A percentile compares a stretch with the other conserved stretches of the same genome.
Conservation (phyloP, 2,113 vertebrate species). For the Dipodomys stephensi region DNA sequence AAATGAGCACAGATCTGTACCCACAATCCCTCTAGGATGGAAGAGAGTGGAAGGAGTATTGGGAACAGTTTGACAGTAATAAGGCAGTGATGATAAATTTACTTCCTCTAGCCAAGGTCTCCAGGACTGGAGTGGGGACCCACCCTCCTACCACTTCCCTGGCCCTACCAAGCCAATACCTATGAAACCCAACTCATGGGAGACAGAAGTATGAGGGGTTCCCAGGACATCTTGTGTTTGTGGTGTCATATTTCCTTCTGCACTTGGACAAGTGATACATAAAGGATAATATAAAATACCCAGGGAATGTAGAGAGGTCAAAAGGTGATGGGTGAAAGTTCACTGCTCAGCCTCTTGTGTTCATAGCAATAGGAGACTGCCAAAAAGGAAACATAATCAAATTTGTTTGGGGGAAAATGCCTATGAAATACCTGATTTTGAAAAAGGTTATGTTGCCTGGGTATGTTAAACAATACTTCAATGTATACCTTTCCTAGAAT, state of each 20-base stretch:
- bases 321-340: constrained; percentile 41
- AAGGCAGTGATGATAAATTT: neutral
- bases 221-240: constrained; percentile 37
- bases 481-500: neutral
- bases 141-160: constrained; percentile 27
- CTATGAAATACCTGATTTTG: constrained; percentile 33
- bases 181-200: constrained; percentile 40
- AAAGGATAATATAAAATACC: constrained; percentile 65
- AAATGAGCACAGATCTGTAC: neutral
- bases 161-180: neutral
- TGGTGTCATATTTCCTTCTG: constrained; percentile 31
- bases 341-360: neutral
- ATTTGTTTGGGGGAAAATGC: neutral
- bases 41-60: neutral
- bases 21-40: neutral
- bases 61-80: neutral
- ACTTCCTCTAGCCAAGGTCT: constrained; percentile 19
- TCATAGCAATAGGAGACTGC: neutral
- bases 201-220: constrained; percentile 48
- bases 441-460: neutral
- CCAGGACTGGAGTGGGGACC: neutral
- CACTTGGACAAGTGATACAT: constrained; percentile 51
- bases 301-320: constrained; percentile 46
- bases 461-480: constrained; percentile 10
- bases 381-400: neutral